A percentile compares a stretch with the other conserved stretches of the same genome.
phyloP scores from a whole-genome alignment of 2,113 vertebrate genomes.

The Mustela nigripes region DNA sequence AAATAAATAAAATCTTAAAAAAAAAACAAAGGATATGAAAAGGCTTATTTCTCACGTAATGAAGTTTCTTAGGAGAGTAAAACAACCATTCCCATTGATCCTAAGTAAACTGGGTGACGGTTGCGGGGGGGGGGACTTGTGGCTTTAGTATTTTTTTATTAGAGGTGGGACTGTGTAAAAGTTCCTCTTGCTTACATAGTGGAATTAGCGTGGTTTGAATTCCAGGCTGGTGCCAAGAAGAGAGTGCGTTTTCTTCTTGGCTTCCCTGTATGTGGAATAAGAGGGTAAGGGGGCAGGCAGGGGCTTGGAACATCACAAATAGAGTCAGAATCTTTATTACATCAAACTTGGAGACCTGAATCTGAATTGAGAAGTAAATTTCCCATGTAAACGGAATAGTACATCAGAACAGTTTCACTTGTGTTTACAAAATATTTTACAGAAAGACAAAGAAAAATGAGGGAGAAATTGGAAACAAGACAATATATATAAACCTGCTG shows the following conservation, averaged over 20 bases:
- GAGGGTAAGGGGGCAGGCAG: fast-evolving
- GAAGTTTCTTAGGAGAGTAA: not conserved
- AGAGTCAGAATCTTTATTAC: not conserved
- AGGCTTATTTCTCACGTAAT: not conserved
- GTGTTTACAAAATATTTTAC: not conserved
- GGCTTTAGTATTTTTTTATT: not conserved
- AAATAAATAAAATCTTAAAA: no score
- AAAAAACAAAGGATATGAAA: not conserved
- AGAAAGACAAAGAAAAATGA: not conserved
- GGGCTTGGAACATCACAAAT: not conserved
- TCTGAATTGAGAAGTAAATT: not conserved
- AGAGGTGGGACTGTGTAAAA: not conserved
- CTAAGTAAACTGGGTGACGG: not conserved
- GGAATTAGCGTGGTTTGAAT: no score
- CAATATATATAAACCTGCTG: not conserved
- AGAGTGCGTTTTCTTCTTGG: not conserved
- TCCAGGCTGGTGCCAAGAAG: not conserved
- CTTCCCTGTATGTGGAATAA: not conserved
- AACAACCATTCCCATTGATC: not conserved
- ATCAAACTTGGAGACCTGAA: not conserved
- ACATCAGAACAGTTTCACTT: not conserved
- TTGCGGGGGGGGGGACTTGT: not conserved
- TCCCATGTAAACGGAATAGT: not conserved
- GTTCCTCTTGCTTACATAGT: not conserved
- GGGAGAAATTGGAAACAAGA: not conserved